These are phyloP conservation scores for Huso huso DNA, from an alignment of 2,797 vertebrate genomes.

Conservation along the genomic window DNA sequence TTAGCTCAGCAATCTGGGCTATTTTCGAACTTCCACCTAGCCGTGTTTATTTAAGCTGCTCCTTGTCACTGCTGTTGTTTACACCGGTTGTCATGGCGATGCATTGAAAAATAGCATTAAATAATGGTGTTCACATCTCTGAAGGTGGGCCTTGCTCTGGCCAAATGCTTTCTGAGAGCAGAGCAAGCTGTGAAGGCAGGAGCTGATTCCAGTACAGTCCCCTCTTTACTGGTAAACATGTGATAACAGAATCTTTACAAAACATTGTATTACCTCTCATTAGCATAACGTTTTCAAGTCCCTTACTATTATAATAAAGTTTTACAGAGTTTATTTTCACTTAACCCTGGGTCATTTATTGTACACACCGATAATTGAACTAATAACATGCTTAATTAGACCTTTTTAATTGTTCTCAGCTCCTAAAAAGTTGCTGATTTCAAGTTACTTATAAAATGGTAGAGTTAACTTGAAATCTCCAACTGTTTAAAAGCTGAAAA, in stretches of 20 bases:
- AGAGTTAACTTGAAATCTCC: too few relatives aligned
- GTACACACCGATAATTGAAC: too few relatives aligned
- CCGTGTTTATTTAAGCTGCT: constrained; percentile 5
- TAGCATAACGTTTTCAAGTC: too few relatives aligned
- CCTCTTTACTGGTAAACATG: background rate
- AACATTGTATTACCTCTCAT: too few relatives aligned
- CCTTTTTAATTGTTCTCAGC: too few relatives aligned
- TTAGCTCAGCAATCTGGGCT: background rate
- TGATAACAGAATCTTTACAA: background rate
- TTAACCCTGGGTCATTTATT: too few relatives aligned
- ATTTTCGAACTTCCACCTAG: background rate
- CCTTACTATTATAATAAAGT: too few relatives aligned
- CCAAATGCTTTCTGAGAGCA: background rate
- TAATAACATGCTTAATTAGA: too few relatives aligned
- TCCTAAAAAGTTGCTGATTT: too few relatives aligned
- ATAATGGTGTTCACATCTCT: constrained; percentile 1
- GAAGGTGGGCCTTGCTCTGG: background rate
- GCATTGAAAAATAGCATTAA: constrained; percentile 1
- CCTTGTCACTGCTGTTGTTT: constrained; percentile 3
- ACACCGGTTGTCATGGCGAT: constrained; percentile 6
- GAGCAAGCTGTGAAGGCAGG: constrained; percentile 5
- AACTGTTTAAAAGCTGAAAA: too few relatives aligned
- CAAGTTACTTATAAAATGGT: too few relatives aligned
- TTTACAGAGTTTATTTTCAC: too few relatives aligned
- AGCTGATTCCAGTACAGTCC: background rate